Conservation (phyloP, 1,140 invertebrate genomes). For the Chrysopa pallens region DNA sequence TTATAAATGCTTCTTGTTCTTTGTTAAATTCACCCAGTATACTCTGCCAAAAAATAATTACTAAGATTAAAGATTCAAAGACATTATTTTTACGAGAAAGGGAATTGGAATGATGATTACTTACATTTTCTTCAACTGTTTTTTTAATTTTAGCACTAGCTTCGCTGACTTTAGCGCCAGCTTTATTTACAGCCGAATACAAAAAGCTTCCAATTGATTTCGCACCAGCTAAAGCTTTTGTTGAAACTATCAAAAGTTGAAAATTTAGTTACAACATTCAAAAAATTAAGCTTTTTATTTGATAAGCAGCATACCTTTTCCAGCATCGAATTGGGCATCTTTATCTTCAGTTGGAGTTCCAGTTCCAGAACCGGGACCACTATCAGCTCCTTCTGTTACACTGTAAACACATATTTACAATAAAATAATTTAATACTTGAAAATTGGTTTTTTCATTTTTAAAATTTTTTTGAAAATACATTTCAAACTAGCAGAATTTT, state of each 20-base stretch:
- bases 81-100: too few species aligned
- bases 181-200: conserved; percentile 79
- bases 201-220: conserved; percentile 84
- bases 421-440: neutral
- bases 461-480: too few species aligned
- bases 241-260: conserved; percentile 45
- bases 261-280: conserved; percentile 4
- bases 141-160: conserved; percentile 84
- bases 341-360: conserved; percentile 63
- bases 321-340: conserved; percentile 57
- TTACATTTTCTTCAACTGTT: conserved; percentile 89
- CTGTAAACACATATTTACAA: conserved; percentile 23
- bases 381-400: conserved; percentile 72
- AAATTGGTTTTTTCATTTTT: too few species aligned
- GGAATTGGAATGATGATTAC: conserved; percentile 18
- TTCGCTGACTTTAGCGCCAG: conserved; percentile 56
- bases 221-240: conserved; percentile 78
- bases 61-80: too few species aligned
- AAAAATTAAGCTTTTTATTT: too few species aligned
- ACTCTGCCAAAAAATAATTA: conserved; percentile 45
- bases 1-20: conserved; percentile 90
- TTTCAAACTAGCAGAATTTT: too few species aligned
- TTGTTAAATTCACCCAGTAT: conserved; percentile 89
- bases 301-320: conserved; percentile 12
- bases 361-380: conserved; percentile 49